These are phyloP conservation scores for Hyles vespertilio DNA, from an alignment of 1,140 invertebrate genomes.

Conservation along the genomic window DNA sequence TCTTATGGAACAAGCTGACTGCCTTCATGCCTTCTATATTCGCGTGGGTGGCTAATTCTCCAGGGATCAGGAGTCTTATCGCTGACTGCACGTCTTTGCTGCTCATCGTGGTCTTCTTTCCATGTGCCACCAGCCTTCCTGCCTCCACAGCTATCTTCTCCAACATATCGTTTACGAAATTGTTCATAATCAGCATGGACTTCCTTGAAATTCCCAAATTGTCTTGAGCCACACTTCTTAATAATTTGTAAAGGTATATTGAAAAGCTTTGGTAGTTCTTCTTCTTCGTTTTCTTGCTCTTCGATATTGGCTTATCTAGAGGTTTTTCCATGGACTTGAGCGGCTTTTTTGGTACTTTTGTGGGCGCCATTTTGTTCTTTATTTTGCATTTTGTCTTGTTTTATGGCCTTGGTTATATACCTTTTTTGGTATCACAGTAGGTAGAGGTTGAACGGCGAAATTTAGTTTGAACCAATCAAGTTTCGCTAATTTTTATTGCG, in stretches of 20 bases:
- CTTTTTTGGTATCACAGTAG: too few relatives aligned
- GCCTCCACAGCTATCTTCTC: constrained; percentile 79
- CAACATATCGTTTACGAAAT: constrained; percentile 74
- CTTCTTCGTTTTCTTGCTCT: constrained; percentile 67
- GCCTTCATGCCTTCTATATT: constrained; percentile 77
- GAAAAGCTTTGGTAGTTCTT: constrained; percentile 81
- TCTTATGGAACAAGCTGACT: constrained; percentile 65
- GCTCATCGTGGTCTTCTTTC: constrained; percentile 75
- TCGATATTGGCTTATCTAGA: constrained; percentile 40
- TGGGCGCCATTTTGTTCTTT: constrained; percentile 43
- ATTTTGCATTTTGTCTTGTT: too few relatives aligned
- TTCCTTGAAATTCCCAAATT: constrained; percentile 59
- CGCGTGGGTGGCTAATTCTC: constrained; percentile 46
- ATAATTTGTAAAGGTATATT: constrained; percentile 83
- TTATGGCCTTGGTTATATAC: too few relatives aligned
- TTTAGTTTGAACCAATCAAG: too few relatives aligned
- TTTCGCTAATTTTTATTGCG: too few relatives aligned
- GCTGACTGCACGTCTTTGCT: constrained; percentile 68
- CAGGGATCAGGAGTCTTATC: constrained; percentile 58
- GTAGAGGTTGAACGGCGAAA: too few relatives aligned
- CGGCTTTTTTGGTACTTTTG: constrained; percentile 34
- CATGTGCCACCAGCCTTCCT: constrained; percentile 69
- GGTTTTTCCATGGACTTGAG: constrained; percentile 44
- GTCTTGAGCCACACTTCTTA: constrained; percentile 68
- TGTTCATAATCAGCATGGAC: constrained; percentile 81